Evolutionary conservation across 2,113 vertebrate genomes (phyloP).

Genomic region (Ceyx cyanopectus): DNA sequence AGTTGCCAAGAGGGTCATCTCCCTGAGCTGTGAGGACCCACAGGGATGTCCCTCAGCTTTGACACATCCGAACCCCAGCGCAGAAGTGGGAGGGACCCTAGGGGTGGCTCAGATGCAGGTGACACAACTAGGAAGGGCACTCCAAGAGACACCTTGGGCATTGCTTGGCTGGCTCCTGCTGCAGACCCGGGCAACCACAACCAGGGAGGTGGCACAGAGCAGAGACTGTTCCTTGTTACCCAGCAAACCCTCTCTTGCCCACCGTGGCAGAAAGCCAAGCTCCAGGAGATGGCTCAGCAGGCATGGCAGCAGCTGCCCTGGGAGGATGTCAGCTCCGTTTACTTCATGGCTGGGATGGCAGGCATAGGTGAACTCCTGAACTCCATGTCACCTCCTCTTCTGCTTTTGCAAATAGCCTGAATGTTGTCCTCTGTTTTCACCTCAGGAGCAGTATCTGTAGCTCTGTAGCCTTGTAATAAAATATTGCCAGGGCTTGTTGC

Average conservation of each 20-base stretch:
- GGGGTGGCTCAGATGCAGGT: not conserved
- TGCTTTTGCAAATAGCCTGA: not conserved
- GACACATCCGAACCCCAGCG: accelerated
- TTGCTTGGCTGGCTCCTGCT: accelerated
- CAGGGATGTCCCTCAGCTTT: not conserved
- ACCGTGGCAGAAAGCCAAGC: not conserved
- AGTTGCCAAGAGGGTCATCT: accelerated
- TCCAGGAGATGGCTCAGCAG: not conserved
- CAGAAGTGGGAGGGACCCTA: not conserved
- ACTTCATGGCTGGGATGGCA: not conserved
- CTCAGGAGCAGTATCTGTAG: not conserved
- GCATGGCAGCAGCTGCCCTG: not conserved
- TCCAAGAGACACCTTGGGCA: not conserved
- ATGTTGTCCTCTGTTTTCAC: not conserved
- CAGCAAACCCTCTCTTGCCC: not conserved
- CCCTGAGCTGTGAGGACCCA: accelerated
- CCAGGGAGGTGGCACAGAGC: accelerated
- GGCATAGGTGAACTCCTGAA: accelerated
- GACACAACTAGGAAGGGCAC: not conserved
- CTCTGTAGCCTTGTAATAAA: not conserved
- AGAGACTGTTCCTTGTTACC: not conserved
- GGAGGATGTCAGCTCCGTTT: not conserved
- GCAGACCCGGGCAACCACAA: accelerated
- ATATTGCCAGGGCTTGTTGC: not conserved
- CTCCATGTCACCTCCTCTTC: not conserved